Percentiles rank a stretch among this genome's conserved stretches.
Conservation (phyloP, 2,888 invertebrate genomes). For the Hymenopus coronatus region DNA sequence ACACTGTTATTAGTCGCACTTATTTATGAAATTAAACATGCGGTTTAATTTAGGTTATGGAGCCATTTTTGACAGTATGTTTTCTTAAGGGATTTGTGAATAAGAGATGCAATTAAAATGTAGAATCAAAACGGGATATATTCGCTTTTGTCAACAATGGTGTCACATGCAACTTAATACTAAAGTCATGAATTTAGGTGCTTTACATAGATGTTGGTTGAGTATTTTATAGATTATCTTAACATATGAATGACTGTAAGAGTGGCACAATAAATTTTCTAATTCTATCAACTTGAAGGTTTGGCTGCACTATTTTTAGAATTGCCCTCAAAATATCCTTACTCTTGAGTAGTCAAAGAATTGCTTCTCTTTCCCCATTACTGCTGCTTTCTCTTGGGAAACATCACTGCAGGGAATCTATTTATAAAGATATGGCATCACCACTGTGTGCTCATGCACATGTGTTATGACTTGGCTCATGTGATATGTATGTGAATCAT, state of each 20-base stretch:
- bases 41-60: no score
- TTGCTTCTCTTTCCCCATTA: background rate
- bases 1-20: no score
- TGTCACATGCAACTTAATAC: no score
- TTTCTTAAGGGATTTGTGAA: no score
- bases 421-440: background rate
- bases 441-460: background rate
- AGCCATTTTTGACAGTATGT: no score
- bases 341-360: background rate
- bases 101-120: no score
- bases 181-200: no score
- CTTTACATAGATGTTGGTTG: no score
- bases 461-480: background rate
- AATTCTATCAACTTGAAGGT: constrained; percentile 1
- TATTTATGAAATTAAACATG: no score
- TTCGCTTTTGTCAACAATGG: no score
- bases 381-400: constrained; percentile 13
- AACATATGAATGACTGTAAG: background rate
- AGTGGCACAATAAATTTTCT: background rate
- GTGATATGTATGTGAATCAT: background rate
- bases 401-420: background rate
- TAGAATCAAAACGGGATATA: no score
- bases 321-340: constrained; percentile 29
- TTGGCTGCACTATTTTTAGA: constrained; percentile 26
- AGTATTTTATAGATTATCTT: no score